Percentiles rank a stretch among this genome's conserved stretches.
These are phyloP conservation scores for Sebastes miniatus DNA, from an alignment of 2,797 vertebrate species.

Conservation along the genomic window DNA sequence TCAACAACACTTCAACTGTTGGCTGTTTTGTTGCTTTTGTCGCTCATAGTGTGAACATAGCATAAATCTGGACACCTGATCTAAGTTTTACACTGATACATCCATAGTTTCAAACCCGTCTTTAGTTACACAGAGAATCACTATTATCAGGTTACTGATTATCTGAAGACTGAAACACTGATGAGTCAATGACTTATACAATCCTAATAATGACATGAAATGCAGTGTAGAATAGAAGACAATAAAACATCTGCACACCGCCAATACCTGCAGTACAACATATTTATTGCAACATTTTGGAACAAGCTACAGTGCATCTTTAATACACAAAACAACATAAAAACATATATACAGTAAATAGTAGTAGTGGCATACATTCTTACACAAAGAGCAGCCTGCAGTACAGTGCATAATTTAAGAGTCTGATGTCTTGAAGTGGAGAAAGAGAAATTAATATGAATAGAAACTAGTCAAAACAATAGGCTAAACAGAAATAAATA, in stretches of 20 bases:
- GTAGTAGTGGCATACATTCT: not conserved
- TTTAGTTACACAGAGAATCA: not conserved
- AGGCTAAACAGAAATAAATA: constrained; percentile 14
- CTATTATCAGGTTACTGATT: not conserved
- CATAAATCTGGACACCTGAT: not conserved
- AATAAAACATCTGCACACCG: not conserved
- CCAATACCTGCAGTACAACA: not conserved
- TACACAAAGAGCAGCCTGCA: not conserved
- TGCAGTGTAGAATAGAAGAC: not conserved
- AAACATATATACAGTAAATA: not conserved
- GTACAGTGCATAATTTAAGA: not conserved
- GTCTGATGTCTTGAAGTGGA: not conserved
- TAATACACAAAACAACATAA: not conserved
- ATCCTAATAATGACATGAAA: not conserved
- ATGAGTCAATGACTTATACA: not conserved
- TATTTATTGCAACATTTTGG: not conserved
- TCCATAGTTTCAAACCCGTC: not conserved
- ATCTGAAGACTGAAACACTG: not conserved
- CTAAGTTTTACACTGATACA: not conserved
- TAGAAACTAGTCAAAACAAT: constrained; percentile 7
- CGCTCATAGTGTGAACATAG: no score
- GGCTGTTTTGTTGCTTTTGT: no score
- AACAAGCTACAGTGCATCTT: not conserved
- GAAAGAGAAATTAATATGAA: constrained; percentile 5
- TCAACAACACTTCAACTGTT: no score